Percentiles rank a stretch among this genome's conserved stretches.
phyloP scores from a whole-genome alignment of 2,797 vertebrate genomes.

The Trachops cirrhosus region DNA sequence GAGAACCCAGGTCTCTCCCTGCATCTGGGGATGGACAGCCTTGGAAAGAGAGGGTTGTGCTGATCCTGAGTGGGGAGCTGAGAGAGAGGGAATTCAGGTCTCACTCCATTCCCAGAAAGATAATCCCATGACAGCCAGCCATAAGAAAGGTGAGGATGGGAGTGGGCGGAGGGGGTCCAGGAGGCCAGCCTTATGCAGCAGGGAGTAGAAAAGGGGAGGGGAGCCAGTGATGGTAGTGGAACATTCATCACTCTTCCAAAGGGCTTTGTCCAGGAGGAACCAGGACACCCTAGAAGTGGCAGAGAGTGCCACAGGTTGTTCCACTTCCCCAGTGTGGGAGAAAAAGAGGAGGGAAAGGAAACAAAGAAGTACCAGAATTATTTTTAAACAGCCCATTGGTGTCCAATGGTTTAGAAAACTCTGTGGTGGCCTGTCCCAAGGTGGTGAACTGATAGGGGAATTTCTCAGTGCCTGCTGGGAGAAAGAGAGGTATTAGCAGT shows the following conservation, averaged over 20 bases:
- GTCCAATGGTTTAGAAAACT: slow-evolving; percentile 85
- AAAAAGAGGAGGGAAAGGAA: background rate
- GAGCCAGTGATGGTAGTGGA: background rate
- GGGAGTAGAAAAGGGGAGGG: background rate
- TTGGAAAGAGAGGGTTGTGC: background rate
- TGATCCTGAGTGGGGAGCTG: background rate
- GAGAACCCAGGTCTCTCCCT: background rate
- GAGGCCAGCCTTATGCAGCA: background rate
- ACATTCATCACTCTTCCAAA: background rate
- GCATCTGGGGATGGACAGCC: background rate
- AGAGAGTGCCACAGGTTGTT: background rate
- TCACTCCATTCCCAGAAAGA: background rate
- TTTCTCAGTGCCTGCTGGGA: slow-evolving; percentile 82
- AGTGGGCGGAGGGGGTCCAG: background rate
- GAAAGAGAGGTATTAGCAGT: slow-evolving; percentile 78
- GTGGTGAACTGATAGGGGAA: slow-evolving; percentile 84
- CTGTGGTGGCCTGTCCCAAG: slow-evolving; percentile 84
- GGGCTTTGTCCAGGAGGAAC: background rate
- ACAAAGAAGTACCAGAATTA: slow-evolving; percentile 79
- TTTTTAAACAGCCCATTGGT: slow-evolving; percentile 82
- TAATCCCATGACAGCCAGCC: slow-evolving; percentile 1
- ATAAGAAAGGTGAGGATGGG: background rate
- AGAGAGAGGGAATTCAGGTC: background rate
- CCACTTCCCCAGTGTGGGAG: slow-evolving; percentile 29
- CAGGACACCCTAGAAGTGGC: slow-evolving; percentile 36